These are phyloP conservation scores for Ferdinandea cuprea DNA, from an alignment of 2,888 invertebrate species.

Conservation along the genomic window DNA sequence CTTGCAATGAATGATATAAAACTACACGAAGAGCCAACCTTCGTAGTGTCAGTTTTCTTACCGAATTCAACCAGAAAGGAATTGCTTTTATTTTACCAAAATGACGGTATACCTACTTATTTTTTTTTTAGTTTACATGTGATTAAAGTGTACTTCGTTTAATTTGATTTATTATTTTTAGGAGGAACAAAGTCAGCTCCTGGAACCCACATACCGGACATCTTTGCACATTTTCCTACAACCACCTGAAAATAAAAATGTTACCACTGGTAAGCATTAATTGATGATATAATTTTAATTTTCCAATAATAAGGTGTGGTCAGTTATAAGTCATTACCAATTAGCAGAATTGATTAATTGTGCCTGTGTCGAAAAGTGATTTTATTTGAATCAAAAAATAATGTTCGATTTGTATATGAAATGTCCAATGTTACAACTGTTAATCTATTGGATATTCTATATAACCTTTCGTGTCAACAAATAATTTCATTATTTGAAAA, in stretches of 20 bases:
- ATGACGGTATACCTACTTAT: constrained; percentile 15
- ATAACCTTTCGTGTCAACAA: too few species aligned
- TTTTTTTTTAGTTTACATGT: background rate
- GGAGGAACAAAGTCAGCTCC: constrained; percentile 34
- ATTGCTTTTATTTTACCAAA: background rate
- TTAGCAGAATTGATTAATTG: too few species aligned
- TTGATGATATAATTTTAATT: background rate
- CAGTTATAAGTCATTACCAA: background rate
- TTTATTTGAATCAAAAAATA: too few species aligned
- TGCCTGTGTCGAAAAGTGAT: too few species aligned
- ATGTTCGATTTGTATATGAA: too few species aligned
- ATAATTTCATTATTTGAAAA: too few species aligned
- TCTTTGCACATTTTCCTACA: constrained; percentile 34
- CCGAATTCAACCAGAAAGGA: constrained; percentile 14
- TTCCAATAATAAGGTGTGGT: constrained; percentile 1
- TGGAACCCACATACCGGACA: constrained; percentile 6
- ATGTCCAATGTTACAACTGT: too few species aligned
- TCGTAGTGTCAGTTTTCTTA: constrained; percentile 21
- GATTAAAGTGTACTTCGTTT: background rate
- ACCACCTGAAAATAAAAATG: background rate
- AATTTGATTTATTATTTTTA: background rate
- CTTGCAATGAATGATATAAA: background rate
- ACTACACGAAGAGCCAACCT: constrained; percentile 3
- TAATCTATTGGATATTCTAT: too few species aligned
- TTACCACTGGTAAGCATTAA: constrained; percentile 16